phyloP scores from a whole-genome alignment of 1,140 invertebrate species.

The Teleogryllus occipitalis region DNA sequence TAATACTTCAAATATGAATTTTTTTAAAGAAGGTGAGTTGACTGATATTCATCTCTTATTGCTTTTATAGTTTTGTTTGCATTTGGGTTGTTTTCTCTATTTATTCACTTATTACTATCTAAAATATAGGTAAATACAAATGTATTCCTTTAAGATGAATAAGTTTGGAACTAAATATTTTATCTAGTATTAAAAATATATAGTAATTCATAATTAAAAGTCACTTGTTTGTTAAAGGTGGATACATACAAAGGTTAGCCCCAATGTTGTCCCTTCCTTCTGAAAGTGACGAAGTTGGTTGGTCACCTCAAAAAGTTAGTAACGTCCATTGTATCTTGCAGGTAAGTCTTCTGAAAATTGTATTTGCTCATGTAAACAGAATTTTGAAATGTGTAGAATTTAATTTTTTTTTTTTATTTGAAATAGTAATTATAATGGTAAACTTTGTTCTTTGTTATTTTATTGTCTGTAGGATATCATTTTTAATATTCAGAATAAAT shows the following conservation, averaged over 20 bases:
- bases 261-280: conserved; percentile 76
- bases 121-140: too few species aligned
- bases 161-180: too few species aligned
- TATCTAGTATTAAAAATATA: neutral
- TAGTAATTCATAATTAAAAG: conserved; percentile 2
- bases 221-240: conserved; percentile 40
- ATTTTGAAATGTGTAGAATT: too few species aligned
- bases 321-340: conserved; percentile 89
- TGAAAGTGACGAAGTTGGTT: conserved; percentile 64
- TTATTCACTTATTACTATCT: conserved; percentile 9
- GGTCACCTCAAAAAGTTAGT: conserved; percentile 90
- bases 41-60: neutral
- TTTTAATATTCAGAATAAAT: too few species aligned
- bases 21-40: conserved; percentile 85
- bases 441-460: too few species aligned
- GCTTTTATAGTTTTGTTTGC: neutral
- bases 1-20: conserved; percentile 96
- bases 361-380: neutral
- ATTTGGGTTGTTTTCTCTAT: neutral
- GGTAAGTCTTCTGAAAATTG: conserved; percentile 33
- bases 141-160: too few species aligned
- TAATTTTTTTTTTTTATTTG: too few species aligned
- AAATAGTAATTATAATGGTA: too few species aligned
- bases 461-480: too few species aligned
- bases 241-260: conserved; percentile 81